Base-by-base conservation (phyloP, 2,888 invertebrate genomes). In the Baronia brevicornis region DNA sequence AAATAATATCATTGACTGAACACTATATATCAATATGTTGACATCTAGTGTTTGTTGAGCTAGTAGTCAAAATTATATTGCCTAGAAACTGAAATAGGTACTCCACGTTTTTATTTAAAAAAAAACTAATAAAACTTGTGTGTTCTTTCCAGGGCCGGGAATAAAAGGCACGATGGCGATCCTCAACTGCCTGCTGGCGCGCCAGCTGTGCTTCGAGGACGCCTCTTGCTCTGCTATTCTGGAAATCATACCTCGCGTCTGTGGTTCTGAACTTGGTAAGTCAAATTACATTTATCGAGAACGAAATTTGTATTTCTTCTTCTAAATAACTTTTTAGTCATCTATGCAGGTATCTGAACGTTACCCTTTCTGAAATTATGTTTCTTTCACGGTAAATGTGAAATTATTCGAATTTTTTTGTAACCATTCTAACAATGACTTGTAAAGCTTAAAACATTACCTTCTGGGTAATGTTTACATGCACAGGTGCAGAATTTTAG, bases 201-300 rank as follows among this genome's bases (percentile, higher is more conserved):
- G 95, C 50, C 93, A 95, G 75, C 87, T 94, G 43, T 96, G 96
- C 82, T 93, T 93, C 77, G 94, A 95, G 65, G 94, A 96, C 84
- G 89, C 93, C 40, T 93, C 94, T 48, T 96, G 96, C 82, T 92
- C 93, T 48, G 93, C 95, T 44, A 95, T 95, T 71, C 79, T 95
- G 67, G 94, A 95, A 84, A 94, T 95, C 61, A 94, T 95, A 66
- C 95, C 95, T 33, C 88, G 95, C 55, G 94, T 95, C 53, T 96
- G 95, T 75, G 95, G 95, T 45, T 92, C 93, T 46, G 95, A 95
- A 87, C 90, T 93, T 71, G 95, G 95, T 95, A 74, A 91, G 90
- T 86, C 8, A 7, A 9, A 18, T 22, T 6, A 17, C 8, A 26
- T 18, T 18, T 2, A 7, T n/a, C 7, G 7, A 6, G 7, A 4